Evolutionary conservation across 64 coral and sea anemone species (phyloP), one percentile per base, ranked within the genome.

Genomic region (Montipora capricornis): DNA sequence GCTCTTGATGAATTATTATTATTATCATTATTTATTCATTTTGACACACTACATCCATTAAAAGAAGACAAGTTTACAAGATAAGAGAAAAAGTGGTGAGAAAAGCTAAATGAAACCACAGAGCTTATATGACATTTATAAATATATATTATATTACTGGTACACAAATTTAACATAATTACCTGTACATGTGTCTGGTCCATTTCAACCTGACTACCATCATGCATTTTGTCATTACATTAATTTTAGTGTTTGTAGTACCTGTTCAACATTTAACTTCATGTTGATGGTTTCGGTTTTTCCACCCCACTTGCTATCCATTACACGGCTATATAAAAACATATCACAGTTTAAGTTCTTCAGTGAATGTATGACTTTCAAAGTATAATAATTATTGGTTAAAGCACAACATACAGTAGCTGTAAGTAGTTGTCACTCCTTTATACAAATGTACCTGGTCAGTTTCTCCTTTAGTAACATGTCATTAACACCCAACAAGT

Each of bases 301-400:
- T 13, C 97, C 97, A 60, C 97, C 97, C 97, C 97, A 99, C 44
- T 99, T 99, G 67, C 97, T 99, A 45, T 99, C 97, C 97, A 99
- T 99, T 19, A 99, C 67, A 19, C 97, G 97, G 51, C 97, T 99
- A 49, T 13, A 78, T 37, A 62, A 8, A 86, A 1, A 50, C 16
- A 86, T 20, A 4, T 3, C 11, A 11, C 53, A 57, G 6, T 6
- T 57, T 57, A 57, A 57, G 37, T 37, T 37, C 53, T 57, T 6
- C 53, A 57, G 1, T 57, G 53, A 57, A 6, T 11, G 11, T 57
- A 57, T 11, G 11, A 57, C 53, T 57, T 57, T 57, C 6, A 57
- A 57, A 6, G 37, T 37, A 37, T 37, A 37, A 57, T 57, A 50
- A 53, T 8, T 0, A 26, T 47, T 8, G 9, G 3, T 4, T 73